phyloP scores from a whole-genome alignment of 2,888 invertebrate species.

The Tolmerus cingulatus region DNA sequence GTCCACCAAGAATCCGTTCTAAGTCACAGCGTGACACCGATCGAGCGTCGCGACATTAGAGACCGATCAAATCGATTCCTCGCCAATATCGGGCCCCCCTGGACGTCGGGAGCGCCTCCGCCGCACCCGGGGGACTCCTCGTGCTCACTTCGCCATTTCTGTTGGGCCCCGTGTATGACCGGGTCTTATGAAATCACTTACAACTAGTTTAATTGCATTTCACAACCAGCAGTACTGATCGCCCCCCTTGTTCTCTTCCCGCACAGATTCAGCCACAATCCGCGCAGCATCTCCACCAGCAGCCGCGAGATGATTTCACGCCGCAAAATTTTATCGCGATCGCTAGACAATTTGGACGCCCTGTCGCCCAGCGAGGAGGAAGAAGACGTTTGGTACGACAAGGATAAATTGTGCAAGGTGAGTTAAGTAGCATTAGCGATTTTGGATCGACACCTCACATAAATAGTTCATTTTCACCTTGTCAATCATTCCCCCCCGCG shows the following conservation, averaged over 20 bases:
- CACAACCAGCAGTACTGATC: not conserved
- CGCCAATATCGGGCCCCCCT: not conserved
- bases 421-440: constrained; percentile 49
- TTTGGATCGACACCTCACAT: not conserved
- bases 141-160: not conserved
- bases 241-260: constrained; percentile 9
- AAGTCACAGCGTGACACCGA: constrained; percentile 47
- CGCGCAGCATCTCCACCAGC: constrained; percentile 26
- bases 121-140: not conserved
- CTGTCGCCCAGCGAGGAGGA: constrained; percentile 81
- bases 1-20: constrained; percentile 28
- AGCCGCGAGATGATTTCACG: constrained; percentile 82
- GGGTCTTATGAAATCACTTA: constrained; percentile 24
- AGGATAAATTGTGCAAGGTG: constrained; percentile 93
- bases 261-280: not conserved
- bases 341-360: constrained; percentile 84
- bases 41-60: not conserved
- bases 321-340: constrained; percentile 89
- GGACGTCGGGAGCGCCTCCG: not conserved
- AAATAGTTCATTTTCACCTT: not conserved
- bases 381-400: constrained; percentile 93
- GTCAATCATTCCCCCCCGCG: not conserved
- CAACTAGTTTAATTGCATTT: constrained; percentile 36
- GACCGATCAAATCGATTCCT: constrained; percentile 18
- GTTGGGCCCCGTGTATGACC: not conserved